phyloP scores from a whole-genome alignment of 1,140 invertebrate species.

The Muscidifurax raptorellus region DNA sequence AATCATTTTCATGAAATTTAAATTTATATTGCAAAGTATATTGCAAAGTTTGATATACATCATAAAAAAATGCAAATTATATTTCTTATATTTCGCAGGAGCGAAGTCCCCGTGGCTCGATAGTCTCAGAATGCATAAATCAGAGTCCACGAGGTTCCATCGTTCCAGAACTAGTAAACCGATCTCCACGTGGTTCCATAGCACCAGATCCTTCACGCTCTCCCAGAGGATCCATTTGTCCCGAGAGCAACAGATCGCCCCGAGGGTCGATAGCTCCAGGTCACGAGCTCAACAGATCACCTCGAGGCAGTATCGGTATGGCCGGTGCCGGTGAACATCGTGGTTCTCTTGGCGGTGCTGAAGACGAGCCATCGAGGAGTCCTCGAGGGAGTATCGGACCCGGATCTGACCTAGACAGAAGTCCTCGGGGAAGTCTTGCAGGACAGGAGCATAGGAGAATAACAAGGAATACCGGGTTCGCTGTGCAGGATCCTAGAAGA shows the following conservation, averaged over 20 bases:
- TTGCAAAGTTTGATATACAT: too few species aligned
- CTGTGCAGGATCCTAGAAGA: conserved; percentile 80
- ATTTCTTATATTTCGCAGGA: conserved; percentile 45
- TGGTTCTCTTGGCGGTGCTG: conserved; percentile 74
- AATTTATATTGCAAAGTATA: too few species aligned
- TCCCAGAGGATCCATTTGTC: conserved; percentile 79
- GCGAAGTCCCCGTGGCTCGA: conserved; percentile 62
- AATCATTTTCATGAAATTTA: too few species aligned
- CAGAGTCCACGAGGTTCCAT: conserved; percentile 79
- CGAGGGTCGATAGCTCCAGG: conserved; percentile 72
- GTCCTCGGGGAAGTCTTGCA: conserved; percentile 73
- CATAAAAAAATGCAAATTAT: too few species aligned
- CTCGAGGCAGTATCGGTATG: conserved; percentile 77
- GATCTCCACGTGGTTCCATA: conserved; percentile 79
- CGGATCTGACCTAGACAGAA: conserved; percentile 74
- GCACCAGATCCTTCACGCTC: conserved; percentile 76
- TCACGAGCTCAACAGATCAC: conserved; percentile 73
- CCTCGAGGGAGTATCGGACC: conserved; percentile 78
- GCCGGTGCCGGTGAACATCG: conserved; percentile 71
- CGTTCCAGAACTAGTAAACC: conserved; percentile 71
- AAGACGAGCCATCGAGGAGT: conserved; percentile 71
- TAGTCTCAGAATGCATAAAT: conserved; percentile 60
- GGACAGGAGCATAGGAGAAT: conserved; percentile 74
- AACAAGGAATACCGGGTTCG: conserved; percentile 77
- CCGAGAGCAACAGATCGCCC: conserved; percentile 75